These are phyloP conservation scores for Hemithea aestivaria DNA, from an alignment of 2,888 invertebrate genomes.

Conservation along the genomic window DNA sequence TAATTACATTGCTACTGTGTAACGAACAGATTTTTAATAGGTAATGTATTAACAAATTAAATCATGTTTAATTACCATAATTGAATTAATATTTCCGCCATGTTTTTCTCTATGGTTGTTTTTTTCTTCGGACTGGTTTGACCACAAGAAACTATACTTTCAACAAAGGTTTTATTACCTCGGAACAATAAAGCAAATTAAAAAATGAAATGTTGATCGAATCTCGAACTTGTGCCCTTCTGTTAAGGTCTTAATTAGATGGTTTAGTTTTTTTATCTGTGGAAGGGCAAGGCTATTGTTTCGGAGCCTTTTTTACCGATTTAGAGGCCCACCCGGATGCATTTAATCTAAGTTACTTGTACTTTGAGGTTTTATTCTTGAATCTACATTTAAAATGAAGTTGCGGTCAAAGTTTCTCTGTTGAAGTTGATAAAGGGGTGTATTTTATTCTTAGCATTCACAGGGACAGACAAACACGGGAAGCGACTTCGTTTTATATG, in stretches of 20 bases:
- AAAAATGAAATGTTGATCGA: constrained; percentile 4
- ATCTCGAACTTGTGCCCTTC: constrained; percentile 5
- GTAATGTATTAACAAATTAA: no score
- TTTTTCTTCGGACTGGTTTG: constrained; percentile 8
- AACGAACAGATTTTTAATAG: no score
- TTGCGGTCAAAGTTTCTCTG: no score
- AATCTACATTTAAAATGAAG: no score
- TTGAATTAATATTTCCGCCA: no score
- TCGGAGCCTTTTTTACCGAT: constrained; percentile 19
- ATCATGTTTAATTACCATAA: no score
- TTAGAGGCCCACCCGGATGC: constrained; percentile 47
- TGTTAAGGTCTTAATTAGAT: constrained; percentile 8
- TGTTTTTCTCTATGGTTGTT: no score
- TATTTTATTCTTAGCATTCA: no score
- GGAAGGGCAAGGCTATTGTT: constrained; percentile 21
- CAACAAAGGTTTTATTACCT: constrained; percentile 3
- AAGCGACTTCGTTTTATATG: no score
- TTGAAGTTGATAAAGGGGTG: no score
- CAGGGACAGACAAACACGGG: no score
- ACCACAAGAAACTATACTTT: constrained; percentile 9
- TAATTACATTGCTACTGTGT: no score
- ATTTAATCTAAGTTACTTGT: constrained; percentile 33
- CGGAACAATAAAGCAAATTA: constrained; percentile 10
- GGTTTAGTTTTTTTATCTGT: constrained; percentile 5
- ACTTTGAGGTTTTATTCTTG: constrained; percentile 7